Percentiles rank a stretch among this genome's conserved stretches.
phyloP scores from a whole-genome alignment of 2,113 vertebrate species.

The Barnardius zonarius region DNA sequence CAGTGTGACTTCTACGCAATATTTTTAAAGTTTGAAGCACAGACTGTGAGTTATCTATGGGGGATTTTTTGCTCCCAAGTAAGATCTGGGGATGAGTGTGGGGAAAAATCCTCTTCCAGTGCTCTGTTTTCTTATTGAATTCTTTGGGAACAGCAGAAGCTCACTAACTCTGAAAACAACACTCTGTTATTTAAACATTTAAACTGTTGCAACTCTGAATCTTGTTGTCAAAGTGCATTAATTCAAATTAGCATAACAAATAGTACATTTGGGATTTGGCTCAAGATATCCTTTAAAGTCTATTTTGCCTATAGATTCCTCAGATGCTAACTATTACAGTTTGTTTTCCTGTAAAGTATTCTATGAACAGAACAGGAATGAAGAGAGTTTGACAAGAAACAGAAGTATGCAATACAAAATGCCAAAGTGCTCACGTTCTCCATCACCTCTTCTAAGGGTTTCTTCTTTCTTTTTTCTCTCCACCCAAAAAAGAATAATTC shows the following conservation, averaged over 20 bases:
- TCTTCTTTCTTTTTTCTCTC: neutral
- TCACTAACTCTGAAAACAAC: neutral
- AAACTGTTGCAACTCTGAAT: neutral
- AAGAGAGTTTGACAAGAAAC: neutral
- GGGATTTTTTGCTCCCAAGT: neutral
- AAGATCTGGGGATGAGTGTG: neutral
- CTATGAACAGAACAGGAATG: neutral
- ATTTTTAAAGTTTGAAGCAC: neutral
- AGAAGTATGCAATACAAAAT: neutral
- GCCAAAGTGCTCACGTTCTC: neutral
- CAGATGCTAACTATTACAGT: neutral
- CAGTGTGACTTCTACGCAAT: neutral
- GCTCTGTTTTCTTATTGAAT: neutral
- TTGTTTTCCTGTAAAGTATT: neutral
- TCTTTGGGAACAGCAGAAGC: neutral
- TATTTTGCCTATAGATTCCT: conserved; percentile 2
- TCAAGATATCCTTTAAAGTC: neutral
- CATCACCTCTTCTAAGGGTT: neutral
- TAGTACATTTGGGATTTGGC: neutral
- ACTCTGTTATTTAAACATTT: neutral
- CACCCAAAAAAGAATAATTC: neutral
- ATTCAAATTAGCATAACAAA: conserved; percentile 9
- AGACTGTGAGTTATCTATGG: neutral
- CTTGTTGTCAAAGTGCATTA: neutral
- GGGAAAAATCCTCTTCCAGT: neutral